Conservation (phyloP, 2,113 vertebrate genomes). For the Lichenostomus cassidix region DNA sequence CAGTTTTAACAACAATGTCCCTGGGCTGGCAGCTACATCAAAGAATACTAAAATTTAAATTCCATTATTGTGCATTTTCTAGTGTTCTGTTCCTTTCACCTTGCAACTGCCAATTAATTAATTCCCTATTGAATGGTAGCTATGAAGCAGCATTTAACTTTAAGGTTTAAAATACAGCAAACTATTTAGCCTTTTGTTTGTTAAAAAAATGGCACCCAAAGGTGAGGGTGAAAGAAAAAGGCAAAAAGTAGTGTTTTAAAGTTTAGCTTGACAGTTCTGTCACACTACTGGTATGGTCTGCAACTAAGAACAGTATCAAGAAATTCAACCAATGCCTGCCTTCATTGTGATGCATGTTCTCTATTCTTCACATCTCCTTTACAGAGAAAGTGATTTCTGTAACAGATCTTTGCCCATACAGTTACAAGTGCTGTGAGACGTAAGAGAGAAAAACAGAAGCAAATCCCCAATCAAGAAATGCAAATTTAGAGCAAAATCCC, state of each 20-base stretch:
- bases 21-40: neutral
- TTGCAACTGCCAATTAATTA: neutral
- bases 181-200: neutral
- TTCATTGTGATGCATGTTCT: neutral
- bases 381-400: neutral
- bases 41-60: neutral
- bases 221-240: neutral
- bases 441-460: neutral
- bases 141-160: neutral
- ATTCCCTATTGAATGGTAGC: neutral
- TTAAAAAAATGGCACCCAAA: neutral
- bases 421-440: neutral
- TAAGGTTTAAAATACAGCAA: neutral
- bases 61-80: neutral
- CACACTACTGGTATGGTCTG: neutral
- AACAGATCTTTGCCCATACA: neutral
- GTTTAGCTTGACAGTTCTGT: neutral
- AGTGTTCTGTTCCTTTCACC: neutral
- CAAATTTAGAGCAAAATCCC: constrained; percentile 22
- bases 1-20: neutral
- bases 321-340: neutral
- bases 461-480: constrained; percentile 29
- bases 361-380: neutral
- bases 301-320: neutral
- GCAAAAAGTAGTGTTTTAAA: neutral